Evolutionary conservation across 2,113 vertebrate genomes (phyloP).

Genomic region (Pituophis catenifer): DNA sequence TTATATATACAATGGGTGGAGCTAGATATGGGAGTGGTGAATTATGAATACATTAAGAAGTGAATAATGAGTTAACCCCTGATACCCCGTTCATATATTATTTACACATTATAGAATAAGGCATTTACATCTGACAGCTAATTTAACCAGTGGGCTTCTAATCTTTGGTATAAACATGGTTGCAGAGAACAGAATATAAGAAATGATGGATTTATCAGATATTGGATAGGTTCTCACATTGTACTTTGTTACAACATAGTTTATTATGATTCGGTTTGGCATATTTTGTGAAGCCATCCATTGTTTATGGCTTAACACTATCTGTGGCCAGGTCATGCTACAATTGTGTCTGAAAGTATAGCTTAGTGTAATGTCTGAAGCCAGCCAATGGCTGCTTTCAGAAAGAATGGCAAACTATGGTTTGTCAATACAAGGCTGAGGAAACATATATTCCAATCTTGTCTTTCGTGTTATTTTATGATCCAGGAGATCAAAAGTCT

Average conservation of each 20-base stretch:
- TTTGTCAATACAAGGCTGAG: background rate
- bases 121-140: no score
- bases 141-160: background rate
- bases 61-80: no score
- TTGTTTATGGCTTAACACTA: background rate
- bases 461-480: background rate
- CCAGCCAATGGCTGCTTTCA: background rate
- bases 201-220: background rate
- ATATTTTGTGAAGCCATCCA: background rate
- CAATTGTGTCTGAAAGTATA: background rate
- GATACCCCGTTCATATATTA: no score
- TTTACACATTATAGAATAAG: no score
- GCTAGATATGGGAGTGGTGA: no score
- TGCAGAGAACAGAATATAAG: background rate
- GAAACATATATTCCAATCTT: background rate
- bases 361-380: background rate
- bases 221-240: background rate
- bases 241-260: background rate
- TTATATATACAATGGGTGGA: no score
- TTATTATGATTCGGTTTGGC: background rate
- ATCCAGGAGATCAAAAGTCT: background rate
- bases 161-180: background rate
- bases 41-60: no score
- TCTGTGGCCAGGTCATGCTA: background rate
- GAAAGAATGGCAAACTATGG: background rate